Conservation (phyloP, 2,113 vertebrate genomes). For the Scalopus aquaticus region DNA sequence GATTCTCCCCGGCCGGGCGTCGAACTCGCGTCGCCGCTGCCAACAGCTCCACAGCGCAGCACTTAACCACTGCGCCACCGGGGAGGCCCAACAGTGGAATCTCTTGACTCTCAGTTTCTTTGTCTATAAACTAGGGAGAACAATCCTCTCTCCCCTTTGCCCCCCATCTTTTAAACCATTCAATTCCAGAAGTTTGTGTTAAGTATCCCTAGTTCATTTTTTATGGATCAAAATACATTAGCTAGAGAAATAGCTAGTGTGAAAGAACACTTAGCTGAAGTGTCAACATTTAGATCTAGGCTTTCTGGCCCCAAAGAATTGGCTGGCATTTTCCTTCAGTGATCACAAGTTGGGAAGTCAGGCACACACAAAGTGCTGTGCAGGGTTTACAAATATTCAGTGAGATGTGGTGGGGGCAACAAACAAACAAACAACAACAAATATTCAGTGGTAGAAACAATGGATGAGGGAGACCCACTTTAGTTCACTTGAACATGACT, state of each 20-base stretch:
- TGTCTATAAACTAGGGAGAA: conserved; percentile 15
- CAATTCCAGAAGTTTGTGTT: neutral
- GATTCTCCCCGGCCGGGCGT: too few species aligned
- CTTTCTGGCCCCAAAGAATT: neutral
- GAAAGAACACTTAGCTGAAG: neutral
- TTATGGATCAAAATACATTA: neutral
- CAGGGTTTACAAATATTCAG: neutral
- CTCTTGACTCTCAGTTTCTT: conserved; percentile 40
- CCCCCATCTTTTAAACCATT: neutral
- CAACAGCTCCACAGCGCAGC: too few species aligned
- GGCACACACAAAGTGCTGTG: neutral
- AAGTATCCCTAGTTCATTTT: conserved; percentile 29
- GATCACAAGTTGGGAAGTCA: neutral
- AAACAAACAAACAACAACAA: neutral
- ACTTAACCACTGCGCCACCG: too few species aligned
- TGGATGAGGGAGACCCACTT: neutral
- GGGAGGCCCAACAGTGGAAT: conserved; percentile 14
- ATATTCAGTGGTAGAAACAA: neutral
- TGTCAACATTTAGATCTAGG: neutral
- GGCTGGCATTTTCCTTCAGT: neutral
- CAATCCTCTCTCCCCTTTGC: neutral
- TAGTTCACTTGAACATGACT: neutral
- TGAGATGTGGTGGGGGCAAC: too few species aligned
- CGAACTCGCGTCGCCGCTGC: too few species aligned
- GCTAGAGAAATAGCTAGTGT: neutral